Conservation (phyloP, 1,140 invertebrate genomes). For the Microplitis mediator region DNA sequence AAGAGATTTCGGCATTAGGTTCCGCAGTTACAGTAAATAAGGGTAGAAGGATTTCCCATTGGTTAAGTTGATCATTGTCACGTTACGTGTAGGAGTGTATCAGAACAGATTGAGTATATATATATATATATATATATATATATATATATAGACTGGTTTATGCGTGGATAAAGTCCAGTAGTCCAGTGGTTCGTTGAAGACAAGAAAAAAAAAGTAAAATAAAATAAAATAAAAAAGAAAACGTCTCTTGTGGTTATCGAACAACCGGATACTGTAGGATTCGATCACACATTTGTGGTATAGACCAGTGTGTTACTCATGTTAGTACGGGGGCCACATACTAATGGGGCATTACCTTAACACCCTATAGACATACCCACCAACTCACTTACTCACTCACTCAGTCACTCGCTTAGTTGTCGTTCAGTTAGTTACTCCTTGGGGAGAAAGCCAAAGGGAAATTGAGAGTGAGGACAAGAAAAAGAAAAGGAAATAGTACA, state of each 20-base stretch:
- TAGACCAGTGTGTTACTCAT: slow-evolving; percentile 43
- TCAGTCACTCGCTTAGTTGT: slow-evolving; percentile 36
- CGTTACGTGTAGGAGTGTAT: slow-evolving; percentile 31
- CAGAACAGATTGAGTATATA: slow-evolving; percentile 27
- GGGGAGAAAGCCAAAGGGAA: slow-evolving; percentile 35
- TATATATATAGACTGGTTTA: background rate
- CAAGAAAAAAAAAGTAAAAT: background rate
- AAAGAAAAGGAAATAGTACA: slow-evolving; percentile 6
- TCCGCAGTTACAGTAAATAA: background rate
- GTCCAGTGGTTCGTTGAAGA: slow-evolving; percentile 3
- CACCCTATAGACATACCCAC: slow-evolving; percentile 40
- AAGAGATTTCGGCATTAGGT: too few relatives aligned
- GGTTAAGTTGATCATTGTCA: slow-evolving; percentile 61
- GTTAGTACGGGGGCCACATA: slow-evolving; percentile 58
- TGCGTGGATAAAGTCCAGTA: slow-evolving; percentile 17
- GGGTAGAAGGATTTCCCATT: slow-evolving; percentile 53
- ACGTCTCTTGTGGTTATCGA: slow-evolving; percentile 28
- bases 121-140: background rate
- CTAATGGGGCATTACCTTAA: slow-evolving; percentile 63
- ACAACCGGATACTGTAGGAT: slow-evolving; percentile 20
- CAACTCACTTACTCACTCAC: too few relatives aligned
- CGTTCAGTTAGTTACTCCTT: slow-evolving; percentile 60
- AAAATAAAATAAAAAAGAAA: slow-evolving; percentile 10
- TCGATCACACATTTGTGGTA: slow-evolving; percentile 50
- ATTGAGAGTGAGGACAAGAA: slow-evolving; percentile 13